Evolutionary conservation across 2,888 invertebrate species (phyloP), one percentile per base, ranked within the genome.

Genomic region (Watsonalla binaria): DNA sequence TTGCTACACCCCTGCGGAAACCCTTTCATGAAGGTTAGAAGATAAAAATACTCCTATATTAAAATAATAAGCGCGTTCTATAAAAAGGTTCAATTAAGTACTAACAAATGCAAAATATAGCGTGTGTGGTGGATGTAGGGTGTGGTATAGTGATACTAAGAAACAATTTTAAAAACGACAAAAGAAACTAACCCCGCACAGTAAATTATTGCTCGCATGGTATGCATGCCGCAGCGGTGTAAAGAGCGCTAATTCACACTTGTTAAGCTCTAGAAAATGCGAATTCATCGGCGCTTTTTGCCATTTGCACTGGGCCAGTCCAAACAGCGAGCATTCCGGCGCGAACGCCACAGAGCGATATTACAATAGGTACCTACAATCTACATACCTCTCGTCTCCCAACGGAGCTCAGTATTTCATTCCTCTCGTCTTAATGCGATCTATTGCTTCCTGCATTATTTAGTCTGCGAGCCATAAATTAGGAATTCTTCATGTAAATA

Each of bases 361-460:
- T 68, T 68, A 68, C 67, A 68, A 53, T 53, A 49, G 47, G 53
- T 53, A 53, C 15, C 24, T 48, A 51, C 65, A 66, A 66, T 66
- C 65, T 61, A 68, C 68, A 68, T 68, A 59, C 68, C 68, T 61
- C 47, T 54, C 52, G 37, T 42, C 49, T 49, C 49, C 33, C 14
- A 37, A 37, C 50, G 58, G 53, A 48, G 52, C 46, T 57, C 52
- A 65, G 65, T 66, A 68, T 68, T 68, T 58, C 69, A 63, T 62
- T 58, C 63, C 67, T 63, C 67, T 65, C 65, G 65, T 61, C 68
- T 68, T 67, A 65, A 66, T 62, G 59, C 66, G 63, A 61, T 59
- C 63, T 68, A 62, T 65, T 68, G 68, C 67, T 63, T 61, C 65
- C 65, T 58, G 58, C 57, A 65, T 66, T 67, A 67, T 68, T 60